Evolutionary conservation across 2,113 vertebrate genomes (phyloP).

Genomic region (Propithecus coquereli): DNA sequence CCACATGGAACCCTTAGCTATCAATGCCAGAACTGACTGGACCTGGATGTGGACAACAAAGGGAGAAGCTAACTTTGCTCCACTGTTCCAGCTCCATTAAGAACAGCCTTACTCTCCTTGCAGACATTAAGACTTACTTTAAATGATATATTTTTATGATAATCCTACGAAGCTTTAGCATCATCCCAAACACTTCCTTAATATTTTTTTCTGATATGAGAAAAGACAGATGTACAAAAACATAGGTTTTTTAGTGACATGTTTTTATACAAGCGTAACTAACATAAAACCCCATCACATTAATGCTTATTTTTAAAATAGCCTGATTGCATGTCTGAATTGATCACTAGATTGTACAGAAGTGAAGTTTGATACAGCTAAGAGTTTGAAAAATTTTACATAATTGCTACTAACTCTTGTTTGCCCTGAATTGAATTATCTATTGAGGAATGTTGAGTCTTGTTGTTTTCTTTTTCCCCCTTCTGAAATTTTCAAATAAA

Average conservation of each 20-base stretch:
- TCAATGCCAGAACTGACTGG: neutral
- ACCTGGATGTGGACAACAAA: neutral
- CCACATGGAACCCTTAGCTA: neutral
- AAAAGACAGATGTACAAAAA: slow-evolving; percentile 12
- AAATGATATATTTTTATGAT: neutral
- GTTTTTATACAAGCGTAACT: slow-evolving; percentile 8
- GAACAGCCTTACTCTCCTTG: neutral
- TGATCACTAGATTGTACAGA: slow-evolving; percentile 8
- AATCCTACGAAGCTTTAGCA: neutral
- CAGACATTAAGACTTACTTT: neutral
- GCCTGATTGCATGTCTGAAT: slow-evolving; percentile 2
- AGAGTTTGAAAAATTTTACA: slow-evolving; percentile 27
- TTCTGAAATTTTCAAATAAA: slow-evolving; percentile 8
- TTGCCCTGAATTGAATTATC: slow-evolving; percentile 22
- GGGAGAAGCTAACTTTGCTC: neutral
- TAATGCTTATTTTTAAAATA: slow-evolving; percentile 25
- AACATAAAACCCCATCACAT: neutral
- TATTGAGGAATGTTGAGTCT: neutral
- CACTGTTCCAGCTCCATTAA: neutral
- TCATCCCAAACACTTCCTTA: slow-evolving; percentile 2
- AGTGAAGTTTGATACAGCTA: slow-evolving; percentile 10
- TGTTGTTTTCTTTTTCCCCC: neutral
- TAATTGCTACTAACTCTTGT: neutral
- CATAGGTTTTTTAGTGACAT: neutral
- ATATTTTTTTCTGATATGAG: neutral